Evolutionary conservation across 2,888 invertebrate species (phyloP), one percentile per base, ranked within the genome.

Genomic region (Acholoe squamosa): DNA sequence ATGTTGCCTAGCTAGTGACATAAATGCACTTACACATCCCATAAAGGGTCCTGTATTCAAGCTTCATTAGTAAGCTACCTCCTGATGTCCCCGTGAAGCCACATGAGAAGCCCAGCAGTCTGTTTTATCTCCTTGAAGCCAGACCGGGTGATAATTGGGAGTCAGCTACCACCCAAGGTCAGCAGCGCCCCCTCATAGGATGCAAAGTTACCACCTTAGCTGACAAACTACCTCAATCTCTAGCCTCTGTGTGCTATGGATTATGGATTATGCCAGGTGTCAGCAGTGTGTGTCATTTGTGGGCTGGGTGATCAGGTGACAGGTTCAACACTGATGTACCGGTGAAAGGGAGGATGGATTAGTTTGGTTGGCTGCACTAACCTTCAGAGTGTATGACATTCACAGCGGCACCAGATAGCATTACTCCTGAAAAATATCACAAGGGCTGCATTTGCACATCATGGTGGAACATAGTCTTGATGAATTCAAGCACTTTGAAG

Each of bases 161-260:
- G 61, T 61, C n/a, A 19, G 43, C 43, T 10, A 43, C 19, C 61
- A n/a, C 61, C n/a, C 22, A 1, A n/a, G 61, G 61, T 61, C n/a
- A 3, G 19, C 61, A 61, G 61, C n/a, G 61, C 19, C 14, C 19
- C 61, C 61, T 14, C 61, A n/a, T 19, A 31, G 28, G 28, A 25
- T 5, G 31, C 76, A 28, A 1, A 19, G 25, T 0, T 76, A 25
- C 28, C 76, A 43, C 76, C 25, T n/a, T 0, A 76, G 28, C 25
- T 76, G 76, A 76, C 76, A 76, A 76, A 16, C 31, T 76, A 25
- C 76, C 76, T 31, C 76, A 76, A 76, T 76, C 61, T 61, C 43
- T 43, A 0, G 25, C 76, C 76, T 1, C 31, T 25, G 25, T 31
- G 76, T 31, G 25, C 28, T 5, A 31, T 76, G 25, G 80, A 34